Percentiles rank a stretch among this genome's conserved stretches.
Conservation (phyloP, 2,888 invertebrate genomes). For the Argyresthia albistria region DNA sequence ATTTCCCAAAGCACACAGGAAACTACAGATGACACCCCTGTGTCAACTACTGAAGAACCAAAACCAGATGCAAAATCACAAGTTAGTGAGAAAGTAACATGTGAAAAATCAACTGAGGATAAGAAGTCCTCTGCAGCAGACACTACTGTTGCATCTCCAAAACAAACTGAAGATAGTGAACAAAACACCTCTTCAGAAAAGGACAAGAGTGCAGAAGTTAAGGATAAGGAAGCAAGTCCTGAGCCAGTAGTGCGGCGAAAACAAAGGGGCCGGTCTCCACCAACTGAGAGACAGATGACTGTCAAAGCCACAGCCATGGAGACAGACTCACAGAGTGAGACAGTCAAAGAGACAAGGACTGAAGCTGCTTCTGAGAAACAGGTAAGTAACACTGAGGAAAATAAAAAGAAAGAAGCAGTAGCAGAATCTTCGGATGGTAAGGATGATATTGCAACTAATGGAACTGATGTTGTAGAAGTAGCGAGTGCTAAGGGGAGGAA, state of each 20-base stretch:
- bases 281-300: background rate
- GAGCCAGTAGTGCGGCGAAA: background rate
- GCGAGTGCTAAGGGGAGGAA: slow-evolving; percentile 28
- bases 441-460: slow-evolving; percentile 36
- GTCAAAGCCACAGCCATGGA: no score
- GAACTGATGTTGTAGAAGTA: slow-evolving; percentile 51
- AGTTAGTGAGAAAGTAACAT: slow-evolving; percentile 13
- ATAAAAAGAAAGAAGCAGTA: slow-evolving; percentile 32
- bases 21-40: slow-evolving; percentile 23
- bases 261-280: background rate
- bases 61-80: slow-evolving; percentile 19
- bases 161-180: background rate
- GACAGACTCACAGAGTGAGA: no score
- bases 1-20: slow-evolving; percentile 27
- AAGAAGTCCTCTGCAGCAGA: slow-evolving; percentile 28
- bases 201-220: background rate
- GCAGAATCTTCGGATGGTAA: slow-evolving; percentile 26
- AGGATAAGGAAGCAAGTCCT: background rate
- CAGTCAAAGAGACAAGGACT: slow-evolving; percentile 19
- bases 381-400: slow-evolving; percentile 56
- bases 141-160: slow-evolving; percentile 27
- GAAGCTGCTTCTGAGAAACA: slow-evolving; percentile 18
- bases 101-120: slow-evolving; percentile 12
- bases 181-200: slow-evolving; percentile 1
- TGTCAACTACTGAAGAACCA: slow-evolving; percentile 35